Evolutionary conservation across 2,888 invertebrate genomes (phyloP).

Genomic region (Copidosoma aretas): DNA sequence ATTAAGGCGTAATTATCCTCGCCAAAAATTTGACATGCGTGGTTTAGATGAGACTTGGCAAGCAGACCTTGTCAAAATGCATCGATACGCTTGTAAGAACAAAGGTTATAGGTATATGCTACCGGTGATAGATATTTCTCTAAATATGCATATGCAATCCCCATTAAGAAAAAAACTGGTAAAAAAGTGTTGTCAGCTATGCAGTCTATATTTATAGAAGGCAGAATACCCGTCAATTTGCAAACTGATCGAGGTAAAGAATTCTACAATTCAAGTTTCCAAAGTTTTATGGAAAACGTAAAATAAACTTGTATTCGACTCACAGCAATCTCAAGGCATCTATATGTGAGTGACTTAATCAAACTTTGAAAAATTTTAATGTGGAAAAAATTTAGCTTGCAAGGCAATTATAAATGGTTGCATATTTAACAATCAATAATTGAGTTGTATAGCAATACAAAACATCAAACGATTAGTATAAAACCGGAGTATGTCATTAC

Average conservation of each 20-base stretch:
- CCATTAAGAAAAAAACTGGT: no score
- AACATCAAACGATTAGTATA: constrained; percentile 5
- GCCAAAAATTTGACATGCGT: no score
- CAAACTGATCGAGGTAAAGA: not conserved
- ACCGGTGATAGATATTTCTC: constrained; percentile 52
- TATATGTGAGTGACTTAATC: constrained; percentile 52
- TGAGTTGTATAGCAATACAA: constrained; percentile 40
- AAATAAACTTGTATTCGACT: not conserved
- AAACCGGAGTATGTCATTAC: no score
- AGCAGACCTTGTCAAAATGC: constrained; percentile 35
- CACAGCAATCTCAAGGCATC: constrained; percentile 48
- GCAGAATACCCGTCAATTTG: no score
- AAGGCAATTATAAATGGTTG: constrained; percentile 43
- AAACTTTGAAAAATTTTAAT: constrained; percentile 45
- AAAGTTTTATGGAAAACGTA: not conserved
- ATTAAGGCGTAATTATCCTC: constrained; percentile 39
- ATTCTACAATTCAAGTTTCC: not conserved
- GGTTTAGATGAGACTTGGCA: constrained; percentile 22
- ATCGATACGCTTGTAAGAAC: constrained; percentile 9
- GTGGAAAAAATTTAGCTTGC: constrained; percentile 44
- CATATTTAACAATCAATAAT: constrained; percentile 34
- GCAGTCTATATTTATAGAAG: not conserved
- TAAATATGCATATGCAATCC: no score
- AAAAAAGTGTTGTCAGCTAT: not conserved
- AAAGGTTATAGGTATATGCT: constrained; percentile 53